Conservation (phyloP, 2,113 vertebrate genomes). For the Puffinus mauretanicus region DNA sequence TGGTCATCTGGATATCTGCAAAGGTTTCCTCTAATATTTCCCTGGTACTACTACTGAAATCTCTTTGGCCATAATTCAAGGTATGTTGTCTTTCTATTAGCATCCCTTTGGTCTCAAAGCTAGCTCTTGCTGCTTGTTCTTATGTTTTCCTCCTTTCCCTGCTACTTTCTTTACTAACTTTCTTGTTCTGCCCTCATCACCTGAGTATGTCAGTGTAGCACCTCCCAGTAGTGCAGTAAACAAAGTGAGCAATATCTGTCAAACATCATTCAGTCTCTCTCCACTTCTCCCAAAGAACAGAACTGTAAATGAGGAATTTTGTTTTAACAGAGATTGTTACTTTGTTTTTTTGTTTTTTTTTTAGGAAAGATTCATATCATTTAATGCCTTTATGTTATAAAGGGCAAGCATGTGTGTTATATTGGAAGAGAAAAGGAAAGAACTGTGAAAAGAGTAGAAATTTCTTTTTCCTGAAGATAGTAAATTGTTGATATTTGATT, state of each 20-base stretch:
- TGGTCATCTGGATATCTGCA: background rate
- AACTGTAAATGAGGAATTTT: background rate
- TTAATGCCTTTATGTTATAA: background rate
- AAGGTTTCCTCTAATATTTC: background rate
- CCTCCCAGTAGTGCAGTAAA: background rate
- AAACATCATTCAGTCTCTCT: background rate
- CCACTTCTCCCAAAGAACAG: background rate
- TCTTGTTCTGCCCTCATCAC: background rate
- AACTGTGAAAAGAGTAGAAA: background rate
- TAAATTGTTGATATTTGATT: background rate
- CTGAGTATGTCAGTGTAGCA: background rate
- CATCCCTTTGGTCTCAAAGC: background rate
- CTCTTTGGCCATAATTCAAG: background rate
- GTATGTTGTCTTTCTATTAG: background rate
- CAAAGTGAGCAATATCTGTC: background rate
- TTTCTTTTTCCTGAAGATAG: background rate
- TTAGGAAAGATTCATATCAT: background rate
- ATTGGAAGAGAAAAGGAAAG: background rate
- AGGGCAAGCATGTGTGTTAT: background rate
- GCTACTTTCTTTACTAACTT: background rate
- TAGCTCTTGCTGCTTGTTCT: background rate
- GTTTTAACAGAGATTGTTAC: background rate
- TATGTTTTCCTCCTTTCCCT: background rate
- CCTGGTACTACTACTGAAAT: background rate
- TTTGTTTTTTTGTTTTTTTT: background rate